phyloP scores from a whole-genome alignment of 2,113 vertebrate species.

The Pomatorhinus ruficollis region DNA sequence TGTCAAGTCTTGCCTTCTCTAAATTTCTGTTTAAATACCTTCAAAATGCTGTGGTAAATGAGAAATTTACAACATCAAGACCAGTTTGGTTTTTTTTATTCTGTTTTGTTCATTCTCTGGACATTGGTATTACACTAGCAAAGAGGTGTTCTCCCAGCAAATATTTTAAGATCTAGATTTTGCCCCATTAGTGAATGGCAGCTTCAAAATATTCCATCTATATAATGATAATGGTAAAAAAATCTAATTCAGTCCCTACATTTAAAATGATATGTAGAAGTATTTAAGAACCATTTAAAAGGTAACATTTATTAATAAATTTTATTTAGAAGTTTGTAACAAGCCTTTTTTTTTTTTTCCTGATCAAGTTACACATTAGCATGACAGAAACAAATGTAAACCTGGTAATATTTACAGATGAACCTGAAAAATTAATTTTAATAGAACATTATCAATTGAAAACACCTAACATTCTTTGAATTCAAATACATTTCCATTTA shows the following conservation, averaged over 20 bases:
- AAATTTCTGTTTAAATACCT: background rate
- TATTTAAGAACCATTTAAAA: background rate
- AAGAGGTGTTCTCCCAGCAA: background rate
- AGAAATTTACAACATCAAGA: background rate
- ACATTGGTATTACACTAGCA: background rate
- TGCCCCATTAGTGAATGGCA: background rate
- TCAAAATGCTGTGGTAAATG: background rate
- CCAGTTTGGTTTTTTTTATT: background rate
- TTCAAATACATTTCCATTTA: background rate
- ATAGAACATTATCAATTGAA: background rate
- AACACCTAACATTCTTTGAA: background rate
- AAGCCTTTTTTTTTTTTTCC: fast-evolving
- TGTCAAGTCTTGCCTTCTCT: background rate
- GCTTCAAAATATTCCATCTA: background rate
- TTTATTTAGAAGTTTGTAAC: background rate
- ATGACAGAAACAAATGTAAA: background rate
- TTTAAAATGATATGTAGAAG: background rate
- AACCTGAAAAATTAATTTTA: background rate
- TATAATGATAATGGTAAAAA: background rate
- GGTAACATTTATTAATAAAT: fast-evolving
- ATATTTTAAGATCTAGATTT: background rate
- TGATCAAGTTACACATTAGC: background rate
- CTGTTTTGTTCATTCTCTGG: background rate
- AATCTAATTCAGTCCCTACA: background rate
- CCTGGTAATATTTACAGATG: background rate